Evolutionary conservation across 2,113 vertebrate genomes (phyloP).

Genomic region (Callipepla squamata): DNA sequence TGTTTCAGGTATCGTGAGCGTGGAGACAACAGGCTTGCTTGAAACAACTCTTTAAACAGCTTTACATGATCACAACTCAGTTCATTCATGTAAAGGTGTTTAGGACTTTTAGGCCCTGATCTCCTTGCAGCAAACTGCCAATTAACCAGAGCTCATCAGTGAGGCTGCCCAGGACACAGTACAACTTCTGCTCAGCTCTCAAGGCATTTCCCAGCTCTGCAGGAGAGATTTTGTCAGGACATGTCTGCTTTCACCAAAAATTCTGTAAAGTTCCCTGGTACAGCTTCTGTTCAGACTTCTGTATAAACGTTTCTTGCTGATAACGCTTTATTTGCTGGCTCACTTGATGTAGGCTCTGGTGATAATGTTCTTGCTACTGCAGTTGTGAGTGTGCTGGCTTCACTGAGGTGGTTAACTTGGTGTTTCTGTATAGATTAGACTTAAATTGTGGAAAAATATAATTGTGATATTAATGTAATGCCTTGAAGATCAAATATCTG

Average conservation of each 20-base stretch:
- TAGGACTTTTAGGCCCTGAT: not conserved
- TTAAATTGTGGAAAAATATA: not conserved
- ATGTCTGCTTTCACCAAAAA: not conserved
- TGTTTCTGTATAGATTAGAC: not conserved
- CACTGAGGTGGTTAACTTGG: not conserved
- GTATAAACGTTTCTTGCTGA: not conserved
- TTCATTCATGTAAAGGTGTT: not conserved
- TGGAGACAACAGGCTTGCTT: not conserved
- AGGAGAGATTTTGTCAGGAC: not conserved
- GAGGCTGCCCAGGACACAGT: not conserved
- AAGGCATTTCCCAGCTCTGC: not conserved
- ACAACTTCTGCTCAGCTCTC: not conserved
- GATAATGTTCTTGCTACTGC: not conserved
- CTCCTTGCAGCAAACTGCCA: fast-evolving
- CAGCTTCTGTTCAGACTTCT: not conserved
- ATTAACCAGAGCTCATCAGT: not conserved
- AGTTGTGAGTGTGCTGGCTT: not conserved
- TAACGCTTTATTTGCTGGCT: not conserved
- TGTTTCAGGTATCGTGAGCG: not conserved
- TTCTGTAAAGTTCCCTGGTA: not conserved
- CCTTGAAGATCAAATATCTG: not conserved
- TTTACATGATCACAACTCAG: not conserved
- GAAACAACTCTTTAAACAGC: not conserved
- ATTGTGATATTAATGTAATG: not conserved
- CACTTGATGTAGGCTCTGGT: not conserved